Evolutionary conservation across 2,797 vertebrate genomes (phyloP), one percentile per base, ranked within the genome.

Genomic region (Triplophysa yarkandensis): DNA sequence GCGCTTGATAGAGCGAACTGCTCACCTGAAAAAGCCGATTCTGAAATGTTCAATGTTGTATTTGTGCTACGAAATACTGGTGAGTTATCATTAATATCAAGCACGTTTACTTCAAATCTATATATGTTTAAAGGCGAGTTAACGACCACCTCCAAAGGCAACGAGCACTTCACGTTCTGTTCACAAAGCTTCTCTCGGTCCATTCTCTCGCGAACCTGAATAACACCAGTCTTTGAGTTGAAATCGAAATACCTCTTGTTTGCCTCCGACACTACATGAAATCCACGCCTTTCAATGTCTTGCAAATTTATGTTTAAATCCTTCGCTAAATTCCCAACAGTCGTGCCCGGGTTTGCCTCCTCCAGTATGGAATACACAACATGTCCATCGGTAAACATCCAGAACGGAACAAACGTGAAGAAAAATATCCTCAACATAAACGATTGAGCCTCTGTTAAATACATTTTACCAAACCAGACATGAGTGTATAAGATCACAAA

Each of bases 51-150:
- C 92, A 65, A 72, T 82, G 50, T 19, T 83, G 84, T 36, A 83
- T 90, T 78, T 91, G 92, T 54, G 90, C 93, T 85, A 89, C 85
- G 85, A 93, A 94, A 72, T 90, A 89, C 28, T 79, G 88, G 75
- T n/a, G 77, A 48, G 74, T 85, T 83, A 28, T 84, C 84, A 60
- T 85, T 85, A 7, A 82, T 65, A 39, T 85, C 84, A 17, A 80
- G 4, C 4, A 85, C 61, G 6, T 80, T 77, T 19, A 85, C 74
- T 23, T 81, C 80, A 68, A 84, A 71, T 2, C 77, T 34, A 19
- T 79, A 82, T 32, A 85, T 50, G 57, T 80, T 77, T 7, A 82
- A 14, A 2, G 81, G 82, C 13, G 73, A 76, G 16, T 74, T 71
- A 32, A 76, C 52, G 14, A 80, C 63, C 13, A 78, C 74, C 68